A percentile compares a stretch with the other conserved stretches of the same genome.
Conservation (phyloP, 2,113 vertebrate species). For the Scytalopus superciliaris region DNA sequence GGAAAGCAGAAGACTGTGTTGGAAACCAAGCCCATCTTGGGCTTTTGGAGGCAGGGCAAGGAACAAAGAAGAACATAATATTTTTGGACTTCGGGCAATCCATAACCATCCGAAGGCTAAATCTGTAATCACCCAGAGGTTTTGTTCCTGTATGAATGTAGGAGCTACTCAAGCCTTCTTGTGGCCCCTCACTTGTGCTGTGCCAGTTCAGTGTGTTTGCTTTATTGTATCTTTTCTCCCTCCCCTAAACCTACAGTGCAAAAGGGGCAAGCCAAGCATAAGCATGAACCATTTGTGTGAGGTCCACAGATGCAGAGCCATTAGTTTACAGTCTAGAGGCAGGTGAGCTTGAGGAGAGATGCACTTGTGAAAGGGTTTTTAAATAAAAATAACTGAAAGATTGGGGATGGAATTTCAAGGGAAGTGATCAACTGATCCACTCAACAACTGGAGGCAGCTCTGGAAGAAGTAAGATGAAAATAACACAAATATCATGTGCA, state of each 20-base stretch:
- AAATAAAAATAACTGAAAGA: not conserved
- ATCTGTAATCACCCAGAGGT: not conserved
- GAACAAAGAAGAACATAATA: not conserved
- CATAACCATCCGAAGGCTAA: not conserved
- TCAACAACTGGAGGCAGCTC: not conserved
- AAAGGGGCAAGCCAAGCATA: not conserved
- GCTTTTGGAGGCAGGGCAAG: fast-evolving
- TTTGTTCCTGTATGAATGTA: fast-evolving
- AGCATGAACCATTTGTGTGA: not conserved
- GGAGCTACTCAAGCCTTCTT: not conserved
- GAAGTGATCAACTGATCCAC: not conserved
- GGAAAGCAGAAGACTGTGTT: not conserved
- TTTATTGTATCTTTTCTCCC: not conserved
- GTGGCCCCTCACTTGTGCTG: fast-evolving
- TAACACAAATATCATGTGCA: not conserved
- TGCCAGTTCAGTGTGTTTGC: not conserved
- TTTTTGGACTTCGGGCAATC: not conserved
- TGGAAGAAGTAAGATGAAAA: not conserved
- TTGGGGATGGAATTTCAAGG: not conserved
- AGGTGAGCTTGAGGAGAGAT: not conserved
- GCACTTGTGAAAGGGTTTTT: fast-evolving
- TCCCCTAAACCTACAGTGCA: not conserved
- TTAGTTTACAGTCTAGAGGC: not conserved
- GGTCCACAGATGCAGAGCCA: not conserved
- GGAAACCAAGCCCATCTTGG: not conserved